phyloP scores from a whole-genome alignment of 2,113 vertebrate species.

The Aegypius monachus region DNA sequence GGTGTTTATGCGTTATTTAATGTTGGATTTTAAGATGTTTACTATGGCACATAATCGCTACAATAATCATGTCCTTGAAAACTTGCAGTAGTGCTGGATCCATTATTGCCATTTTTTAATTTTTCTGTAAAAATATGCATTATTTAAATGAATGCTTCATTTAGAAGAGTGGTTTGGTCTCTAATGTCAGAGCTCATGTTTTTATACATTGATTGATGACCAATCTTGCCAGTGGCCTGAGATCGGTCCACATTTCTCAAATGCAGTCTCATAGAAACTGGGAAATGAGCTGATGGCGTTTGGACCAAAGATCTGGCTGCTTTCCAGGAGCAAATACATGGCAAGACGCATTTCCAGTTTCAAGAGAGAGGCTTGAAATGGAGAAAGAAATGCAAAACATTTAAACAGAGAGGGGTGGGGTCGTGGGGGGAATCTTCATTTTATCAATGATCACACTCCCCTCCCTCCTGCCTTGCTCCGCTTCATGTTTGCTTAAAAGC shows the following conservation, averaged over 20 bases:
- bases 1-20: background rate
- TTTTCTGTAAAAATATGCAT: background rate
- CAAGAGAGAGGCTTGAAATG: background rate
- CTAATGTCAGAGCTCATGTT: background rate
- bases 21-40: background rate
- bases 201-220: background rate
- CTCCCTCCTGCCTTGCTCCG: background rate
- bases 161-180: background rate
- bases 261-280: conserved; percentile 70
- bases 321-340: conserved; percentile 55
- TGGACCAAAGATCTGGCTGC: conserved; percentile 60
- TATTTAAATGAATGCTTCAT: background rate
- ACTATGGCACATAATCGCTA: background rate
- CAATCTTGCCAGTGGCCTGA: background rate
- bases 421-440: background rate
- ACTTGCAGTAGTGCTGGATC: background rate
- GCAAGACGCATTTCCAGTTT: conserved; percentile 12
- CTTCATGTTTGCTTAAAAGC: conserved; percentile 50
- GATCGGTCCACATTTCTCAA: conserved; percentile 26
- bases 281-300: conserved; percentile 73
- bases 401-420: background rate
- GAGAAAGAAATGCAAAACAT: background rate
- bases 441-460: background rate
- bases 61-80: background rate
- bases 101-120: background rate